Conservation (phyloP, 2,888 invertebrate genomes). For the Drosophila meridiana region DNA sequence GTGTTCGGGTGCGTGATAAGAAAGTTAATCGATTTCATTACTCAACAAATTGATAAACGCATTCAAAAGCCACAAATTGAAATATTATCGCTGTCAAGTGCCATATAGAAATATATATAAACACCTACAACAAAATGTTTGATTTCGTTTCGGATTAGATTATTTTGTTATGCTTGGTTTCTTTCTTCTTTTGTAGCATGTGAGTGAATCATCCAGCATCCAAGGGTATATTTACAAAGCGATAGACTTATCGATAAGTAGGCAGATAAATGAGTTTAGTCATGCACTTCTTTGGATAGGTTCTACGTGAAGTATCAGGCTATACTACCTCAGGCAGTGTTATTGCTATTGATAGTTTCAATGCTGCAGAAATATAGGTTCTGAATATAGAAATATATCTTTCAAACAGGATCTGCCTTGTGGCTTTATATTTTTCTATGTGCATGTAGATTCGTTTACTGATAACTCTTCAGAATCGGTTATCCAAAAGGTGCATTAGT, state of each 20-base stretch:
- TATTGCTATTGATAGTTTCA: neutral
- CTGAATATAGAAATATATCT: neutral
- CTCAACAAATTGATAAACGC: conserved; percentile 25
- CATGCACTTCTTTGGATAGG: too few species aligned
- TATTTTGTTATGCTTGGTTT: neutral
- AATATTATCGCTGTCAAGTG: conserved; percentile 32
- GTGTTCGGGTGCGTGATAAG: conserved; percentile 30
- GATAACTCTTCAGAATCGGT: neutral
- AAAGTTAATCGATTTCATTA: conserved; percentile 14
- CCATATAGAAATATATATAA: neutral
- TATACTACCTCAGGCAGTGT: too few species aligned
- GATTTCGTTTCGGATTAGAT: conserved; percentile 6
- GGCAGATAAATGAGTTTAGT: neutral
- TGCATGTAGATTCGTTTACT: neutral
- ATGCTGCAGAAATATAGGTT: neutral
- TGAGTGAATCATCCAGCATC: neutral
- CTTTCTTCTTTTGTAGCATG: neutral
- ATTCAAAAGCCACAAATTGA: conserved; percentile 30
- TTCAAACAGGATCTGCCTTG: neutral
- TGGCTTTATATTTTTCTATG: neutral
- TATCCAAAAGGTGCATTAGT: neutral
- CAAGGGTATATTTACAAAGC: neutral
- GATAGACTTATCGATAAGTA: neutral
- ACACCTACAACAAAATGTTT: neutral
- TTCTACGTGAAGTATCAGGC: too few species aligned